Conservation (phyloP, 2,113 vertebrate genomes). For the Ammospiza nelsoni region DNA sequence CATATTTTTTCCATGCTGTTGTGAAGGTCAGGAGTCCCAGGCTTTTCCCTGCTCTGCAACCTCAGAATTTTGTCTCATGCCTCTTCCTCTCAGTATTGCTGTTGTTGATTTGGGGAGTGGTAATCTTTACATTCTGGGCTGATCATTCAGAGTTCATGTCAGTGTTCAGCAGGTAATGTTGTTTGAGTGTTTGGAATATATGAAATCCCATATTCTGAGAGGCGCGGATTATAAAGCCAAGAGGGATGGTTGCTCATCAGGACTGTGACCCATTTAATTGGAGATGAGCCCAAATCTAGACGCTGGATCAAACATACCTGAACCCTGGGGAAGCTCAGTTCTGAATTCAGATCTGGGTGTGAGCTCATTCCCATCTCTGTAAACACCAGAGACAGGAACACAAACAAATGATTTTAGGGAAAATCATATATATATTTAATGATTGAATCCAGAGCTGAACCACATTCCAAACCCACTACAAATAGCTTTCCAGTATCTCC, state of each 20-base stretch:
- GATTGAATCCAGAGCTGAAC: neutral
- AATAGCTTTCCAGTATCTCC: neutral
- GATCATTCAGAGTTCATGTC: neutral
- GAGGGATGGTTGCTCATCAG: neutral
- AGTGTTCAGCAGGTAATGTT: neutral
- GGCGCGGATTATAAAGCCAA: neutral
- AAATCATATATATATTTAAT: neutral
- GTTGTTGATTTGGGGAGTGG: neutral
- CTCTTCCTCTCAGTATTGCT: neutral
- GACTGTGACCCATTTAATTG: neutral
- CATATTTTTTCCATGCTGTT: neutral
- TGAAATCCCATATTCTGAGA: neutral
- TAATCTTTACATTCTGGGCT: neutral
- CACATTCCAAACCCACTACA: neutral
- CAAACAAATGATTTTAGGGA: neutral
- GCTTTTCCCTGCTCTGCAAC: neutral
- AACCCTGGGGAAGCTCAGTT: neutral
- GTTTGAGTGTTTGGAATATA: neutral
- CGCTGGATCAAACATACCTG: neutral
- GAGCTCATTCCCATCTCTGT: neutral
- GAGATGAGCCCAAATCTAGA: neutral
- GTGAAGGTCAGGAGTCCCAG: neutral
- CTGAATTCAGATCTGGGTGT: neutral
- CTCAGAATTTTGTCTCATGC: neutral
- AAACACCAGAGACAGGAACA: neutral